Percentiles rank a stretch among this genome's conserved stretches.
Conservation (phyloP, 2,888 invertebrate species). For the Scaptomyza flava region DNA sequence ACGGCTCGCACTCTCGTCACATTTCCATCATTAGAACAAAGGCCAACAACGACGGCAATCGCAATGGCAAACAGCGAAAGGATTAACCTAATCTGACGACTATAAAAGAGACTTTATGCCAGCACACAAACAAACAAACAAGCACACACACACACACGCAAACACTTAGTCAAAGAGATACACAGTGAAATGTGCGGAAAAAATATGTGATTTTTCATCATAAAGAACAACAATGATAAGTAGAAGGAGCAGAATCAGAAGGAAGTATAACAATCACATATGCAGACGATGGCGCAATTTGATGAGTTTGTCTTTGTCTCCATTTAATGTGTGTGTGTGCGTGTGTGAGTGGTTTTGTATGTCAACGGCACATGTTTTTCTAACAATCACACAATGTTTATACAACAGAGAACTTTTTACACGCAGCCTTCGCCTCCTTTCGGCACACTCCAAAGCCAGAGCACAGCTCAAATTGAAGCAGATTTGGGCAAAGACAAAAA, state of each 20-base stretch:
- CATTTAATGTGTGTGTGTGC: constrained; percentile 12
- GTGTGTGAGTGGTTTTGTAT: constrained; percentile 38
- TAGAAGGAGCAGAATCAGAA: background rate
- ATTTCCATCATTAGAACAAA: constrained; percentile 76
- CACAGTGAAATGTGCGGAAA: constrained; percentile 49
- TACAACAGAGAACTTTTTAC: constrained; percentile 78
- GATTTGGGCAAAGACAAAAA: constrained; percentile 78
- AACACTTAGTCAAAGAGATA: constrained; percentile 11
- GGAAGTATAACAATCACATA: constrained; percentile 57
- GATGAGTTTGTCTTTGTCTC: constrained; percentile 68
- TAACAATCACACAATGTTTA: constrained; percentile 80
- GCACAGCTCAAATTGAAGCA: constrained; percentile 73
- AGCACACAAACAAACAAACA: constrained; percentile 19
- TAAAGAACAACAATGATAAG: constrained; percentile 53
- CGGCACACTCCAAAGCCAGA: constrained; percentile 10
- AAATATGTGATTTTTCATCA: constrained; percentile 73
- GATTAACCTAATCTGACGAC: constrained; percentile 77
- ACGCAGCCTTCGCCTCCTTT: constrained; percentile 29
- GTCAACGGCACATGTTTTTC: constrained; percentile 75
- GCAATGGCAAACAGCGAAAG: constrained; percentile 70
- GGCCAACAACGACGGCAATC: constrained; percentile 48
- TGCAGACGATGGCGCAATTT: constrained; percentile 76
- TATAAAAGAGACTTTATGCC: constrained; percentile 75
- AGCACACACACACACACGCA: constrained; percentile 1
- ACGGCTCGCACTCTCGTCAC: constrained; percentile 36